A percentile compares a stretch with the other conserved stretches of the same genome.
Evolutionary conservation across 30 jellyfish, hydroid and myxozoan genomes (phyloP).

Genomic region (Turritopsis dohrnii): DNA sequence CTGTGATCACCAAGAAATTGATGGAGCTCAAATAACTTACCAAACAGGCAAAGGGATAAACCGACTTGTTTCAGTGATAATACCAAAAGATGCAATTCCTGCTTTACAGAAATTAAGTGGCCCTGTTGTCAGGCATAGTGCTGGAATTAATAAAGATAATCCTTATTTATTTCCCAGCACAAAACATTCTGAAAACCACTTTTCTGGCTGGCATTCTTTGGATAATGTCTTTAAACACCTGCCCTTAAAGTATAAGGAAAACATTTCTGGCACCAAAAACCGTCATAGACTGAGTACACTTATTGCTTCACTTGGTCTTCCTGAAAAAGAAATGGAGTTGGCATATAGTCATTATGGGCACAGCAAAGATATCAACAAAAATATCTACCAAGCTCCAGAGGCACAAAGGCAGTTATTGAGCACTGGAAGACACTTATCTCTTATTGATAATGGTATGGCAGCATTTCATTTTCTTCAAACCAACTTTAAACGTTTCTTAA

Average conservation of each 20-base stretch:
- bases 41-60: constrained; percentile 15
- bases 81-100: neutral
- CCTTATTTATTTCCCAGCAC: constrained; percentile 13
- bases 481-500: neutral
- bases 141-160: neutral
- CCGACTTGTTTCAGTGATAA: constrained; percentile 8
- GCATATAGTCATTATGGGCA: constrained; percentile 25
- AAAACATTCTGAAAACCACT: neutral
- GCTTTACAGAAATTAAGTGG: neutral
- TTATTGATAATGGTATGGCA: constrained; percentile 14
- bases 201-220: constrained; percentile 5
- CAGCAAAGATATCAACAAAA: too few relatives aligned
- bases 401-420: constrained; percentile 4
- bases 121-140: constrained; percentile 7
- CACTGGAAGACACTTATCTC: constrained; percentile 17
- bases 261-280: neutral
- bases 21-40: constrained; percentile 5
- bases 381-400: constrained; percentile 23
- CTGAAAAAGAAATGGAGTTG: constrained; percentile 27
- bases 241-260: neutral
- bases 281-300: constrained; percentile 16
- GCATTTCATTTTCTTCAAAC: neutral
- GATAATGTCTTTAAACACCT: neutral
- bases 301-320: neutral
- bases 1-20: constrained; percentile 5